Evolutionary conservation across 2,888 invertebrate species (phyloP).

Genomic region (Trissolcus brochymenae): DNA sequence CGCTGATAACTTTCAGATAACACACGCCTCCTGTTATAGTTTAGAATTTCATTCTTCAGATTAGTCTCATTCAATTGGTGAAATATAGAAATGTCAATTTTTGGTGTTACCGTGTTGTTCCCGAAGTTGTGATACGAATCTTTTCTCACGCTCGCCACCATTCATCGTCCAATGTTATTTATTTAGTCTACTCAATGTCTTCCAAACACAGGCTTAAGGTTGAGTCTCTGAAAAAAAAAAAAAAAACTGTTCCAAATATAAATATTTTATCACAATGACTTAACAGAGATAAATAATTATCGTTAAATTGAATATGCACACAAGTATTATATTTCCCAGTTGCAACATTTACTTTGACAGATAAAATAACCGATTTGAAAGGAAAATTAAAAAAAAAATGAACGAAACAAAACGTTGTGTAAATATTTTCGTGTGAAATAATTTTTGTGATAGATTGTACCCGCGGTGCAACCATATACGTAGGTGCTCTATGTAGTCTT

Average conservation of each 20-base stretch:
- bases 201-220: constrained; percentile 35
- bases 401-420: not conserved
- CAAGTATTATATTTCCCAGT: not conserved
- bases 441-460: constrained; percentile 35
- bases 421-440: constrained; percentile 30
- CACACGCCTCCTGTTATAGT: constrained; percentile 17
- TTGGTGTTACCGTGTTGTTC: constrained; percentile 34
- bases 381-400: not conserved
- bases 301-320: not conserved
- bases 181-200: constrained; percentile 31
- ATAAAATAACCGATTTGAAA: not conserved
- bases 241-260: constrained; percentile 25
- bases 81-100: constrained; percentile 47
- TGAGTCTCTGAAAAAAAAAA: not conserved
- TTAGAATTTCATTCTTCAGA: constrained; percentile 39
- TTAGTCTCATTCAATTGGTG: constrained; percentile 28
- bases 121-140: constrained; percentile 31
- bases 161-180: constrained; percentile 38
- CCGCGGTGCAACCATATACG: constrained; percentile 60
- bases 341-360: not conserved
- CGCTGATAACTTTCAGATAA: constrained; percentile 31
- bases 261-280: constrained; percentile 38
- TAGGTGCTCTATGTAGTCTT: constrained; percentile 67
- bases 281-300: not conserved
- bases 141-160: constrained; percentile 44